Evolutionary conservation across 1,140 invertebrate genomes (phyloP).

Genomic region (Drosophila parabipectinata): DNA sequence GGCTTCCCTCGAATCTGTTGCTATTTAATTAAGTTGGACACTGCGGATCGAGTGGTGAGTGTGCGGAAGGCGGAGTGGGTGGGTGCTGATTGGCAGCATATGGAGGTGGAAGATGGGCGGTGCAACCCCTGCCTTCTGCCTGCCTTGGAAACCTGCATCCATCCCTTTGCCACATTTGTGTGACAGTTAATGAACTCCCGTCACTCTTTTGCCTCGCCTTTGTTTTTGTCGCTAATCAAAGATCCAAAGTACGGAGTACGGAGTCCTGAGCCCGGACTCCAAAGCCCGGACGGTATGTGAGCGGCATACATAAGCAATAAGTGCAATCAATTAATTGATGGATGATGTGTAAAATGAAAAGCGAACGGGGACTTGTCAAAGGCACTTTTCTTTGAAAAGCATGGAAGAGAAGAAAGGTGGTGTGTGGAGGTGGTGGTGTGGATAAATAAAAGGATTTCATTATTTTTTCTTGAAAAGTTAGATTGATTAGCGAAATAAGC

Average conservation of each 20-base stretch:
- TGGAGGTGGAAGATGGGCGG: constrained; percentile 23
- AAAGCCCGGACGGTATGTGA: constrained; percentile 39
- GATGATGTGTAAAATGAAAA: constrained; percentile 47
- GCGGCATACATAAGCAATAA: constrained; percentile 42
- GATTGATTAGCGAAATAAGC: not conserved
- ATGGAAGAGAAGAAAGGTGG: not conserved
- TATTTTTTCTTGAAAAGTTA: not conserved
- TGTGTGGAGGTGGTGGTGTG: not conserved
- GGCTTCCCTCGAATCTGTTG: constrained; percentile 24
- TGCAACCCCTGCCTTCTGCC: not conserved
- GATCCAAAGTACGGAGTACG: constrained; percentile 8
- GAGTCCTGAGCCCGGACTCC: no score
- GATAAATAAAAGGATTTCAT: not conserved
- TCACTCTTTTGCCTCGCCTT: constrained; percentile 41
- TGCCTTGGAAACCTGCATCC: constrained; percentile 11
- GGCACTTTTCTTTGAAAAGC: not conserved
- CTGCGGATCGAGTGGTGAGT: not conserved
- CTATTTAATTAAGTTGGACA: constrained; percentile 69
- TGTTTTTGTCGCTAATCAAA: constrained; percentile 68
- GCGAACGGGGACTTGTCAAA: constrained; percentile 6
- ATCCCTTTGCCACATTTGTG: constrained; percentile 42
- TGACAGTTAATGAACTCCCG: constrained; percentile 78
- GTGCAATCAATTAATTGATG: constrained; percentile 67
- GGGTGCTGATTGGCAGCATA: constrained; percentile 57
- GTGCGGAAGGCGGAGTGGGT: not conserved